These are phyloP conservation scores for Drosophila erecta DNA, from an alignment of 1,140 invertebrate species.

Conservation along the genomic window DNA sequence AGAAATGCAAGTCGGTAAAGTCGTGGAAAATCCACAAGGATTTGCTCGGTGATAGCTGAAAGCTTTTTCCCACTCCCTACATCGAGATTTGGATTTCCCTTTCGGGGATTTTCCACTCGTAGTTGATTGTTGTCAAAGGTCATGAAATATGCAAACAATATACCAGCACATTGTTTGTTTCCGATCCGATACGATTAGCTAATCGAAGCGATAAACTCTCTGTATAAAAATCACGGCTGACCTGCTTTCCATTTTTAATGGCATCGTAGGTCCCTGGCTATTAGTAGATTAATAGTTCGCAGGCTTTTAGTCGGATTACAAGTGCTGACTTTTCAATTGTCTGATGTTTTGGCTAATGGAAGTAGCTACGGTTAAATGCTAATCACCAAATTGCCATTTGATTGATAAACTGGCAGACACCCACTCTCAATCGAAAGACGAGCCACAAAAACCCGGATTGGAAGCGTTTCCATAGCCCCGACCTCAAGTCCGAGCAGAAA, in stretches of 20 bases:
- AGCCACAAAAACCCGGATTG: slow-evolving; percentile 16
- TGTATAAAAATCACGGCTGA: slow-evolving; percentile 33
- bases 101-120: slow-evolving; percentile 54
- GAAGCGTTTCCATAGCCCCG: slow-evolving; percentile 9
- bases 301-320: slow-evolving; percentile 33
- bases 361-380: slow-evolving; percentile 43
- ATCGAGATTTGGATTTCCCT: slow-evolving; percentile 12
- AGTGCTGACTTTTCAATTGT: slow-evolving; percentile 44
- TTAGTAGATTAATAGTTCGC: slow-evolving; percentile 43
- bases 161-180: slow-evolving; percentile 31
- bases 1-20: slow-evolving; percentile 74
- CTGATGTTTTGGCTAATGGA: slow-evolving; percentile 20
- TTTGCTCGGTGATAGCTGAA: slow-evolving; percentile 66
- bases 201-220: slow-evolving; percentile 59
- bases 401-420: slow-evolving; percentile 35
- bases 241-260: slow-evolving; percentile 28
- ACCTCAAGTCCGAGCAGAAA: slow-evolving; percentile 35
- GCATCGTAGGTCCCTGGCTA: slow-evolving; percentile 10
- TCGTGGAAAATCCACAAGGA: slow-evolving; percentile 65
- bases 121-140: slow-evolving; percentile 35
- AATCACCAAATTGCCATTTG: slow-evolving; percentile 55
- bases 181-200: slow-evolving; percentile 62
- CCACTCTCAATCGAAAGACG: slow-evolving; percentile 5
- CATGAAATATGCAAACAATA: slow-evolving; percentile 70
- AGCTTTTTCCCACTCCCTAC: slow-evolving; percentile 45